Evolutionary conservation across 1,140 invertebrate species (phyloP).

Genomic region (Drosophila elegans): DNA sequence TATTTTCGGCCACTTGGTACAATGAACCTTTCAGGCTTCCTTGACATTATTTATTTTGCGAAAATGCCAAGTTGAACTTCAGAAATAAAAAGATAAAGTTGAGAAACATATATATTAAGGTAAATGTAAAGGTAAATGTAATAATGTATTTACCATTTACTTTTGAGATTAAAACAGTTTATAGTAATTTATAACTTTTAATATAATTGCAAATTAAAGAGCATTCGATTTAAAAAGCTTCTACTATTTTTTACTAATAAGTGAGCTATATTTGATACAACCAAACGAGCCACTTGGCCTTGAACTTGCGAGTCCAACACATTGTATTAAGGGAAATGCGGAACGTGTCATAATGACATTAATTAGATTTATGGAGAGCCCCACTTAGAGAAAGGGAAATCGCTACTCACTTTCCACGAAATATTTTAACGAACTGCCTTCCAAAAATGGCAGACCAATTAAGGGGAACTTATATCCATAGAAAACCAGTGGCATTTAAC

Average conservation of each 20-base stretch:
- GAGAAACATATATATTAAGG: not conserved
- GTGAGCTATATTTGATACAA: constrained; percentile 2
- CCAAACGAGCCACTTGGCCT: constrained; percentile 35
- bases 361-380: constrained; percentile 9
- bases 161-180: no score
- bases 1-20: constrained; percentile 28
- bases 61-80: constrained; percentile 22
- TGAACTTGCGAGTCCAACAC: constrained; percentile 39
- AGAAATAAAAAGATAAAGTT: constrained; percentile 2
- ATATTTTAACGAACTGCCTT: constrained; percentile 24
- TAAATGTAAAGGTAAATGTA: not conserved
- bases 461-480: not conserved
- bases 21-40: constrained; percentile 28
- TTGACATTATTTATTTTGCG: constrained; percentile 33
- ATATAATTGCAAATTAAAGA: no score
- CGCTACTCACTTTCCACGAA: constrained; percentile 24
- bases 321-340: constrained; percentile 21
- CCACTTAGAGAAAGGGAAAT: constrained; percentile 33
- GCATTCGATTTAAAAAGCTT: not conserved
- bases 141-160: no score
- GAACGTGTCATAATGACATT: constrained; percentile 48
- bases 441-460: not conserved
- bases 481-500: constrained; percentile 3
- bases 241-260: not conserved
- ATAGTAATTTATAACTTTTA: no score